phyloP scores from a whole-genome alignment of 1,140 invertebrate species.

The Caerostris darwini region DNA sequence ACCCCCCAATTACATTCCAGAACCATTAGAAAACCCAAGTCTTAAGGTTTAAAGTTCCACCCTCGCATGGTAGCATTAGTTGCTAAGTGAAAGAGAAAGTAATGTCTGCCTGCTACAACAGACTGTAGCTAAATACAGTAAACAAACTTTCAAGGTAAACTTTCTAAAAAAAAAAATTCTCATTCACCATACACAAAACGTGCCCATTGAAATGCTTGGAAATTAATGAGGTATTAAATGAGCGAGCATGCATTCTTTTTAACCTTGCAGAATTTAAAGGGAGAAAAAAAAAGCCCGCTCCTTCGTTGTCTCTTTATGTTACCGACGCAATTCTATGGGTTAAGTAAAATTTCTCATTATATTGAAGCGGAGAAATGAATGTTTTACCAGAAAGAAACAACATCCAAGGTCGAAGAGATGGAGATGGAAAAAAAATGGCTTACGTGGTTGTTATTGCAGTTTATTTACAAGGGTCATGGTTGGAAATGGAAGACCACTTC shows the following conservation, averaged over 20 bases:
- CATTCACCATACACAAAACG: neutral
- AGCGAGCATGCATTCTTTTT: constrained; percentile 30
- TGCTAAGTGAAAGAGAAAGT: constrained; percentile 1
- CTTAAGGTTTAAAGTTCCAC: neutral
- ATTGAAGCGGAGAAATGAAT: constrained; percentile 52
- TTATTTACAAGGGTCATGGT: constrained; percentile 26
- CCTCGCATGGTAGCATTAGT: neutral
- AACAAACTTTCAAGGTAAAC: constrained; percentile 65
- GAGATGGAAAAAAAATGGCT: neutral
- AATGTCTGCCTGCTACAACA: neutral
- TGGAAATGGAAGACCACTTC: neutral
- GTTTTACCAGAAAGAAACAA: constrained; percentile 35
- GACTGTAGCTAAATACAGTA: neutral
- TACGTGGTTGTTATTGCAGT: constrained; percentile 33
- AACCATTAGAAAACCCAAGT: neutral
- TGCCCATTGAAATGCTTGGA: neutral
- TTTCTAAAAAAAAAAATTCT: neutral
- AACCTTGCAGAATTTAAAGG: constrained; percentile 22
- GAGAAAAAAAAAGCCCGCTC: neutral
- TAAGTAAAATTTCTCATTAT: constrained; percentile 52
- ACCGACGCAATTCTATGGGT: neutral
- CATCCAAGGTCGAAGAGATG: neutral
- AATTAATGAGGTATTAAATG: constrained; percentile 69
- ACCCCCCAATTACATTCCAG: neutral
- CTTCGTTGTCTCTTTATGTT: constrained; percentile 26